Evolutionary conservation across 2,797 vertebrate genomes (phyloP).

Genomic region (Sphaeramia orbicularis): DNA sequence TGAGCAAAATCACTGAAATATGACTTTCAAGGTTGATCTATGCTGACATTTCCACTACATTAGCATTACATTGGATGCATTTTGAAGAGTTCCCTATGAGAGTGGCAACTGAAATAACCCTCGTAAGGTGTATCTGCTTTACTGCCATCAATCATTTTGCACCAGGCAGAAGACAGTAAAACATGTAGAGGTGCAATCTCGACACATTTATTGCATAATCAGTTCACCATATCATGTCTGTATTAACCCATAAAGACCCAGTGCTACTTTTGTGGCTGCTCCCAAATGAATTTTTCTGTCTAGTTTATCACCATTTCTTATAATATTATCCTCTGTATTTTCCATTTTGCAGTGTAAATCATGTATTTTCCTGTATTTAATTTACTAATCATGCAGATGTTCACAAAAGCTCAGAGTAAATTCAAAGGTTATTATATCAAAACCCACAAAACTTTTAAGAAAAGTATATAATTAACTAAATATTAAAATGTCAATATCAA

Average conservation of each 20-base stretch:
- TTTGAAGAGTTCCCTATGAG: conserved; percentile 62
- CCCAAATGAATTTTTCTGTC: too few relatives aligned
- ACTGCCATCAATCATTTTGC: conserved; percentile 59
- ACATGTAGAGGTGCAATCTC: conserved; percentile 31
- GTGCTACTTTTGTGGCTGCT: too few relatives aligned
- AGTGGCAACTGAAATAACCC: conserved; percentile 45
- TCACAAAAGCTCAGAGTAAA: too few relatives aligned
- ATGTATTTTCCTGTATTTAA: too few relatives aligned
- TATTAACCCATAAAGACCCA: conserved; percentile 10
- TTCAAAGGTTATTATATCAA: too few relatives aligned
- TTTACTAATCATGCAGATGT: too few relatives aligned
- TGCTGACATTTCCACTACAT: conserved; percentile 83
- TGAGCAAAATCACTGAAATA: conserved; percentile 81
- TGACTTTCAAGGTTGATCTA: conserved; percentile 81
- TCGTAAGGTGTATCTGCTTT: conserved; percentile 43
- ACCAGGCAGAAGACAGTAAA: conserved; percentile 60
- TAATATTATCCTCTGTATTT: too few relatives aligned
- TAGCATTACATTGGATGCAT: conserved; percentile 72
- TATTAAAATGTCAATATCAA: too few relatives aligned
- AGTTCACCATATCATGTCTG: conserved; percentile 18
- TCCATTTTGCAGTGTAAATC: too few relatives aligned
- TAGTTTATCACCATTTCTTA: too few relatives aligned
- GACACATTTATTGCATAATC: conserved; percentile 48
- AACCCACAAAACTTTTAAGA: too few relatives aligned
- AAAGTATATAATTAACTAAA: too few relatives aligned